Evolutionary conservation across 2,797 vertebrate species (phyloP), one percentile per base, ranked within the genome.

Genomic region (Hemitrygon akajei): DNA sequence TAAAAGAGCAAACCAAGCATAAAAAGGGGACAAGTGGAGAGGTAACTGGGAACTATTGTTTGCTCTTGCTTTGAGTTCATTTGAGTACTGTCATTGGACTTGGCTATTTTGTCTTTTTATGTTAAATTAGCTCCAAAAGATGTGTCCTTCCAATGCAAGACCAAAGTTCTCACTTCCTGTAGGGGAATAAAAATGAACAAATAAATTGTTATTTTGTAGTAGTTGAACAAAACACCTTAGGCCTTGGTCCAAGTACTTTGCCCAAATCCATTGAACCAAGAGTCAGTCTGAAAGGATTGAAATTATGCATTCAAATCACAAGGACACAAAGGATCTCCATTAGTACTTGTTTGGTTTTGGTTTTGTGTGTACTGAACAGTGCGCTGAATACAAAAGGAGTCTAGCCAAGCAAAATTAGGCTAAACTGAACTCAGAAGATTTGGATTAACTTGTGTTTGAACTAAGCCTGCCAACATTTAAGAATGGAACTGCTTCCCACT

Each of bases 131-230:
- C 63, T n/a, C 86, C n/a, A 9, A 37, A 69, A n/a, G n/a, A 37
- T 69, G 63, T 37, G 84, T n/a, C 69, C 34, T 37, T 69, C 60
- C 66, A 34, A 34, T 89, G n/a, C 60, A 69, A 63, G 34, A 69
- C 86, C 66, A 37, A 89, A 69, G 86, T 66, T 22, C 86, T 66
- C 86, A 89, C 34, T 89, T 89, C 86, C 63, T 89, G 86, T 89
- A 9, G 60, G 20, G 12, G 86, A 89, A 89, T 89, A 89, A 89
- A 89, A 69, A 89, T 89, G 27, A 89, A 89, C 58, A n/a, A 63
- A 56, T 20, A 66, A 89, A 89, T 89, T 89, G 86, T 89, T 89
- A 89, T 89, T 75, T 89, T 69, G 63, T 69, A 22, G 63, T 63
- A 69, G 34, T 37, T 22, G 60, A 89, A 89, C 86, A 69, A 89